Base-by-base conservation (phyloP, 2,113 vertebrate species). In the Aspidoscelis tigris region DNA sequence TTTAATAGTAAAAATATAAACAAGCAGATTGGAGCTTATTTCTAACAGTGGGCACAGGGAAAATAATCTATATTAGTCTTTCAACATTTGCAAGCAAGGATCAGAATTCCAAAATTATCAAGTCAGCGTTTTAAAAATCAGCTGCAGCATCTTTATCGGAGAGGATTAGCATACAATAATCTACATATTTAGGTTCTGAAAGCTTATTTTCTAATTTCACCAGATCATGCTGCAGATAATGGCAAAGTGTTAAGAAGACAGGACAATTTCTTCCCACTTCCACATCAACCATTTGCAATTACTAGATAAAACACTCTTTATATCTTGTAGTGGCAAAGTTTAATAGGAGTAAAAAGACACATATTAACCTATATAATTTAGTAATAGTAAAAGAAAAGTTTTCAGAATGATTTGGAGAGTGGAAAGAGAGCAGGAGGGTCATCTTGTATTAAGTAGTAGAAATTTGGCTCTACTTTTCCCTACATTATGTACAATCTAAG, bases 401-500 rank as follows among this genome's bases (percentile, higher is more conserved):
- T 11, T 83, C 39, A 53, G 8, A 83, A 68, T 83, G 64, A 55
- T 83, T 76, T 53, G 20, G 24, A 47, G 9, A 41, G 7, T 53
- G 20, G 44, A 2, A 58, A 26, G 14, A 11, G 11, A 11, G 11
- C 22, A 76, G 47, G 61, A 72, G 81, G 65, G 39, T 21, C 69
- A 2, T 21, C 21, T 89, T 86, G 73, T 86, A 80, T 76, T 18
- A 79, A 76, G 66, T 69, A 78, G 39, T 87, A 83, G 76, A 80
- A 87, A 78, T 66, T 55, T 70, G 66, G 84, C 75, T 43, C 78
- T 72, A 68, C 22, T 18, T 9, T 89, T 92, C 58, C 39, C 71
- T 80, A 69, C 3, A 71, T 81, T 88, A 84, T 16, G 64, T 84
- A 65, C 80, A 88, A 86, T 79, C 18, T 75, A 77, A 76, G 73